Conservation (phyloP, 35 echinoderm and acorn worm species). For the Heliocidaris tuberculata region DNA sequence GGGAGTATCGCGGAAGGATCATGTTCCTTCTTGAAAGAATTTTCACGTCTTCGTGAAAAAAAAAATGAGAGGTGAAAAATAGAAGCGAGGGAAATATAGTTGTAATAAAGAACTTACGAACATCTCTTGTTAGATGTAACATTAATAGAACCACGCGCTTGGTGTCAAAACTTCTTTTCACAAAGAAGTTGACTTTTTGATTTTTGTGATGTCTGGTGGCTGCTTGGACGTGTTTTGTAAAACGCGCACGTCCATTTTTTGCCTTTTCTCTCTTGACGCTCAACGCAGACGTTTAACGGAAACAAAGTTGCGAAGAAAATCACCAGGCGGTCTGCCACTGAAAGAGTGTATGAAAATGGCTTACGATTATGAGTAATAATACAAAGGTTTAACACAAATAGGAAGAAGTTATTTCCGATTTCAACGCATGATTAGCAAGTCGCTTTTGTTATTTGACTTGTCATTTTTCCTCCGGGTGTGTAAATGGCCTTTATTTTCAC, state of each 20-base stretch:
- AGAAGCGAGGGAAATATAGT: neutral
- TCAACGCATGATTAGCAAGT: slow-evolving; percentile 5
- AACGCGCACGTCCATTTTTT: neutral
- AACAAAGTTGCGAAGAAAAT: slow-evolving; percentile 19
- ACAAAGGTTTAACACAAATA: neutral
- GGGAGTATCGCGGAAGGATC: slow-evolving; percentile 15
- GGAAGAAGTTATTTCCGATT: slow-evolving; percentile 26
- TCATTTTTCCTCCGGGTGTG: neutral
- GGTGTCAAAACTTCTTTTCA: slow-evolving; percentile 14
- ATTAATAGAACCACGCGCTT: neutral
- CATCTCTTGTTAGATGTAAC: neutral
- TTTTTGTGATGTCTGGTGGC: neutral
- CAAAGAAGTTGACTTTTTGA: neutral
- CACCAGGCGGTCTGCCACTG: neutral
- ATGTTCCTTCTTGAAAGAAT: neutral
- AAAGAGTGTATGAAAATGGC: neutral
- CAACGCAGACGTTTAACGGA: neutral
- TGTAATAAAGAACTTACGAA: neutral
- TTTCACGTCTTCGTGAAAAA: neutral
- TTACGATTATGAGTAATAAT: neutral
- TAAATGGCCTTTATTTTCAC: neutral
- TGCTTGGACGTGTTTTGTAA: neutral
- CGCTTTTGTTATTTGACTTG: neutral
- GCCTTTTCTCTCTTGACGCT: neutral
- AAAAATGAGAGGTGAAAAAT: neutral